Conservation (phyloP, 2,113 vertebrate species). For the Phyllostomus hastatus region DNA sequence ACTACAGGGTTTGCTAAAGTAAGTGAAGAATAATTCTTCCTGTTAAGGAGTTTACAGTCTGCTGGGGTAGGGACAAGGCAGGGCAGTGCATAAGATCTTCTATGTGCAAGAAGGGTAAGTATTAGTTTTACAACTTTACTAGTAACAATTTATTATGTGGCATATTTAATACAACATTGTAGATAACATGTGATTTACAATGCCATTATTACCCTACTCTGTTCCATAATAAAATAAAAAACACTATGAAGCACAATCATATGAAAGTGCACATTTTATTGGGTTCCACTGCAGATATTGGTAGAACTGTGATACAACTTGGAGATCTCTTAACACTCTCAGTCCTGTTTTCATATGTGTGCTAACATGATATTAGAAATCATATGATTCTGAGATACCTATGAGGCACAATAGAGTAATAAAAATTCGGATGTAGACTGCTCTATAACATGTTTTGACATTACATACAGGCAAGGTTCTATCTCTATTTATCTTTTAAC, state of each 20-base stretch:
- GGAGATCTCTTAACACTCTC: neutral
- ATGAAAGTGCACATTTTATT: neutral
- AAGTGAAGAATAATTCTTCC: neutral
- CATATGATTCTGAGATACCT: neutral
- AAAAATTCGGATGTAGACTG: neutral
- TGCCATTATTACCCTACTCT: neutral
- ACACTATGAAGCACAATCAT: neutral
- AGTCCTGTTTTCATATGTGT: neutral
- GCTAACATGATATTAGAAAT: neutral
- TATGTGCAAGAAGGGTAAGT: neutral
- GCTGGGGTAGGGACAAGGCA: neutral
- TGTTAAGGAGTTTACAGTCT: neutral
- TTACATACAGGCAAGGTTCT: neutral
- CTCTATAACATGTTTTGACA: neutral
- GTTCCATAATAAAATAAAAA: conserved; percentile 3
- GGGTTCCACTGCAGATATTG: neutral
- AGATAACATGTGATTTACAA: conserved; percentile 21
- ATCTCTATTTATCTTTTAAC: neutral
- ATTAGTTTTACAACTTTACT: conserved; percentile 21
- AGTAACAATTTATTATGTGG: neutral
- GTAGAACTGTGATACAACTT: neutral
- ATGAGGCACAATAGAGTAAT: neutral
- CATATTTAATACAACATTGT: conserved; percentile 4
- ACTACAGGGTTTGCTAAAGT: neutral
- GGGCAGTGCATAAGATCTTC: neutral